phyloP scores from a whole-genome alignment of 1,140 invertebrate genomes.

The Parasteatoda tepidariorum region DNA sequence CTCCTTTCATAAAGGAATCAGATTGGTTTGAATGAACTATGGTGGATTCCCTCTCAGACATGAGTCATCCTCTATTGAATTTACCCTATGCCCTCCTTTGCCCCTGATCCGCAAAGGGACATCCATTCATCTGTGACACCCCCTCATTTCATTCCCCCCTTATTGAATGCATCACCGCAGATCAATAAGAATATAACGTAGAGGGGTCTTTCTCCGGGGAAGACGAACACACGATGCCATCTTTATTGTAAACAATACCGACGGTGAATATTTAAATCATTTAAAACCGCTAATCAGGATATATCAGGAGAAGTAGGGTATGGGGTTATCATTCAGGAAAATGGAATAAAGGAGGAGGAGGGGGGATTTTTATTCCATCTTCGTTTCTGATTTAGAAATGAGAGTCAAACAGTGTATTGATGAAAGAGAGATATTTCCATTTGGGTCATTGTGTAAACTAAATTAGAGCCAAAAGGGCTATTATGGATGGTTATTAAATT shows the following conservation, averaged over 20 bases:
- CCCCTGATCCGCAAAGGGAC: not conserved
- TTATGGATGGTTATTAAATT: conserved; percentile 48
- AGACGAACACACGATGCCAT: conserved; percentile 20
- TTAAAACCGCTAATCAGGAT: conserved; percentile 58
- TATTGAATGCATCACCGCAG: conserved; percentile 39
- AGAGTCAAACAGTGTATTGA: not conserved
- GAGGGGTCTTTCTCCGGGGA: not conserved
- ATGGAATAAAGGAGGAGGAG: no score
- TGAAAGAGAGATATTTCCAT: conserved; percentile 19
- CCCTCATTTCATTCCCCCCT: not conserved
- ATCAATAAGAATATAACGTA: conserved; percentile 23
- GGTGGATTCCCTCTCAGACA: not conserved
- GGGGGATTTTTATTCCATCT: conserved; percentile 32
- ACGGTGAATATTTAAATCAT: conserved; percentile 56
- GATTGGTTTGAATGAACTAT: not conserved
- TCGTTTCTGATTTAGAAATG: not conserved
- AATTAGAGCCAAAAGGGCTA: conserved; percentile 32
- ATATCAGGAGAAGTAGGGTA: not conserved
- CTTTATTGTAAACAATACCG: conserved; percentile 44
- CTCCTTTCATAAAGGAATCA: not conserved
- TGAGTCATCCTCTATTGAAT: conserved; percentile 53
- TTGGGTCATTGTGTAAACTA: conserved; percentile 13
- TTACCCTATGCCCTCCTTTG: not conserved
- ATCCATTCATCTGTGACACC: conserved; percentile 34
- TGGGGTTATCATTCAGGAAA: not conserved